Base-by-base conservation (phyloP, 1,140 invertebrate genomes). In the Neodiprion virginianus region DNA sequence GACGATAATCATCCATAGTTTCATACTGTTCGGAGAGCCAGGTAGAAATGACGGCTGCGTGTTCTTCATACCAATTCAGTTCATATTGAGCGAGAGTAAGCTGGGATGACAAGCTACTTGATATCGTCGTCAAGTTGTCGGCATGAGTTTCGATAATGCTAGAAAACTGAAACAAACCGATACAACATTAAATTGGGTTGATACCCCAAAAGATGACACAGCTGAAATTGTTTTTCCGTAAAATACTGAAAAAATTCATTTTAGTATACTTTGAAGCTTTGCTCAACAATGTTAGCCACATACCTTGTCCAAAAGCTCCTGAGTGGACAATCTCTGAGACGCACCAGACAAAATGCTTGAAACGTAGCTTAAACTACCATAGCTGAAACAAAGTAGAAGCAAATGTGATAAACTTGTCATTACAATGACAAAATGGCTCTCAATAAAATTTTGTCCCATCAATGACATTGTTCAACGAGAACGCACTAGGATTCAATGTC, bases 401-500 rank as follows among this genome's bases (percentile, higher is more conserved):
- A 17, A 61, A 17, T 8, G 53, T 9, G 7, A 61, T 12, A 17
- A 61, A 40, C 28, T 5, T 40, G 28, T 40, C 28, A 40, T 40
- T 40, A 3, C 28, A 3, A 40, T 40, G 28, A 40, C 28, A 40
- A 40, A 40, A 40, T 40, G 0, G 5, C 5, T 40, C 28, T 40
- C 28, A 40, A 40, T 40, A 40, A 40, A 40, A 40, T 40, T 40
- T 40, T 40, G 2, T 40, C 0, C 28, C 28, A 40, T 40, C 53
- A 61, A 61, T 14, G n/a, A 61, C 8, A 17, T 61, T 12, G 53
- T 8, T 17, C 53, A 61, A 12, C 14, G n/a, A 61, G 8, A 61
- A 61, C 53, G 53, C n/a, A 61, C 53, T 61, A 61, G n/a, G 5
- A 12, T 61, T 61, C 53, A 23, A 92, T 84, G 2, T 84, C 74